Evolutionary conservation across 2,888 invertebrate genomes (phyloP), one percentile per base, ranked within the genome.

Genomic region (Sphecodes monilicornis): DNA sequence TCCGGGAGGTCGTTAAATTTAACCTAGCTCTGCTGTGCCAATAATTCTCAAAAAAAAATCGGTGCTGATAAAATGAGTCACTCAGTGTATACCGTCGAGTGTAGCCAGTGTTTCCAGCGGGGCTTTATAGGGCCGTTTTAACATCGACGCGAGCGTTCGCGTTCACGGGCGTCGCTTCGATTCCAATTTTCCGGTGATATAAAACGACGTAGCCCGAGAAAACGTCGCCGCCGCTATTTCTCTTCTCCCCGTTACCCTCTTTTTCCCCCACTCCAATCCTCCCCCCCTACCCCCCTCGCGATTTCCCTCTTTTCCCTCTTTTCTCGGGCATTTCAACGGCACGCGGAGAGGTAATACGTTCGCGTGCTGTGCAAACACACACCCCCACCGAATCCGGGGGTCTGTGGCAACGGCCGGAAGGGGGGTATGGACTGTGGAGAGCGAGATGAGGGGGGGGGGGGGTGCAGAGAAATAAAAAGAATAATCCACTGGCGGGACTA

Each of bases 101-200:
- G 79, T 50, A 39, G 72, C 86, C 82, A 79, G 76, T 87, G 85
- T 90, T 90, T 91, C 89, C 87, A n/a, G 86, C 83, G 89, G 82
- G 83, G 86, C 82, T 92, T 91, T 92, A 89, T 88, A 85, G 89
- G 89, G 81, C 86, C 90, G 90, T 91, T 92, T 91, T 90, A 92
- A 91, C 90, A 90, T 89, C 86, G 86, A 85, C 86, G 84, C 81
- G 41, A 74, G 77, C 75, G 81, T 82, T 77, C 72, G 77, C 81
- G 83, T 76, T 86, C 84, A 80, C 64, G 73, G 75, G 86, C 86
- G 88, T 84, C 89, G 87, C 88, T 90, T 90, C 89, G 90, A 91
- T 92, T 93, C 92, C 92, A 93, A 93, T 93, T 92, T 92, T 90
- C 89, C 91, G 89, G 86, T 86, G 90, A 91, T 91, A 91, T 91